Base-by-base conservation (phyloP, 2,888 invertebrate species). In the Drosophila cognata region DNA sequence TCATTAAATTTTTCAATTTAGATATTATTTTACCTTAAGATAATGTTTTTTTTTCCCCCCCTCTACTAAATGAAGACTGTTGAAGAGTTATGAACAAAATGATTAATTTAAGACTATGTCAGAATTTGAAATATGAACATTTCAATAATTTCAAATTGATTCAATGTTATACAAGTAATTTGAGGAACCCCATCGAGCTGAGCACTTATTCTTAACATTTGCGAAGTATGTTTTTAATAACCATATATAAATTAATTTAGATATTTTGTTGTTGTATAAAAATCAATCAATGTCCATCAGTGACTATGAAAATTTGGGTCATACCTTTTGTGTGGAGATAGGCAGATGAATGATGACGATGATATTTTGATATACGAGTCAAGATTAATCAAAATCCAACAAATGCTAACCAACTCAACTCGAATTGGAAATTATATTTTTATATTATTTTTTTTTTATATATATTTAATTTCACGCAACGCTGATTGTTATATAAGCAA, bases 271-370 rank as follows among this genome's bases (percentile, higher is more conserved):
- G 29, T 61, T 41, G 35, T 31, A 25, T n/a, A 21, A 50, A 67
- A 43, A 61, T 77, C 74, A 73, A 82, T 87, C 85, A 89, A 65
- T 79, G 84, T 71, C 89, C 72, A 73, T 81, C 78, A 76, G 31
- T 67, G 71, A 21, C 71, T 74, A 38, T 50, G 63, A 62, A 74
- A 65, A 88, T 88, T 63, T 85, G 69, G 85, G 85, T 82, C 82
- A 82, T 48, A 66, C 68, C 65, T 66, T 41, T 36, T 52, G 57
- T 53, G 60, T 50, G 38, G 43, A 58, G 63, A 38, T 55, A 64
- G 55, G 28, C 59, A 65, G 66, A 76, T 76, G 61, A 80, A 79
- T 81, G 82, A 84, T 88, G 84, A 78, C 71, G 75, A 64, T 79
- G 78, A 78, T 79, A 67, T 74, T 86, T 82, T 84, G 84, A 88